Conservation (phyloP, 1,140 invertebrate species). For the Saccostrea cuccullata region DNA sequence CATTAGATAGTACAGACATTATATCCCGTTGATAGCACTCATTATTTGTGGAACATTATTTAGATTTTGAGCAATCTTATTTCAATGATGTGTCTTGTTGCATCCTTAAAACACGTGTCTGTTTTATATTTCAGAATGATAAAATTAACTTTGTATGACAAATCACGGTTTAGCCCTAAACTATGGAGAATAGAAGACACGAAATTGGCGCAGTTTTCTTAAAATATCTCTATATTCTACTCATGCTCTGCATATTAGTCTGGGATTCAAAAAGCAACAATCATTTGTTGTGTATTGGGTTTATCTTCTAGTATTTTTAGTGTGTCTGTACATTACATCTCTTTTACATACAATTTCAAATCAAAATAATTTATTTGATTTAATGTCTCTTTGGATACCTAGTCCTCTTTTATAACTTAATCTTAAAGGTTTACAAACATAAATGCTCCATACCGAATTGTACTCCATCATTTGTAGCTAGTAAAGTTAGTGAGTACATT, state of each 20-base stretch:
- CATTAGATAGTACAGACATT: conserved; percentile 15
- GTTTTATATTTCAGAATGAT: conserved; percentile 15
- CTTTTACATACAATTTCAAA: too few species aligned
- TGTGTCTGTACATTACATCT: too few species aligned
- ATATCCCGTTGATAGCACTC: neutral
- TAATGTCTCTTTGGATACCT: too few species aligned
- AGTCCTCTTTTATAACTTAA: neutral
- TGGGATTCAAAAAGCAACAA: neutral
- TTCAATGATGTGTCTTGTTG: conserved; percentile 24
- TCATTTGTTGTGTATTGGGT: neutral
- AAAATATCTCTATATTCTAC: neutral
- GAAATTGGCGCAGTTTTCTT: neutral
- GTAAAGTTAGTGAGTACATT: too few species aligned
- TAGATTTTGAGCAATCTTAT: neutral
- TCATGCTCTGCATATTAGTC: too few species aligned
- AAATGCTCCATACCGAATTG: too few species aligned
- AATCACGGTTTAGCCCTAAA: conserved; percentile 22
- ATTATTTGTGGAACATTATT: conserved; percentile 33
- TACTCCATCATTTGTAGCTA: too few species aligned
- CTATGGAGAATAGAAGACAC: neutral
- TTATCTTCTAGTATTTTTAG: neutral
- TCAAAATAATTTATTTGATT: too few species aligned
- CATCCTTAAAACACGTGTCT: neutral
- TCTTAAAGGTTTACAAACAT: neutral
- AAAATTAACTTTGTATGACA: conserved; percentile 12